Base-by-base conservation (phyloP, 2,797 vertebrate species). In the Anguilla anguilla region DNA sequence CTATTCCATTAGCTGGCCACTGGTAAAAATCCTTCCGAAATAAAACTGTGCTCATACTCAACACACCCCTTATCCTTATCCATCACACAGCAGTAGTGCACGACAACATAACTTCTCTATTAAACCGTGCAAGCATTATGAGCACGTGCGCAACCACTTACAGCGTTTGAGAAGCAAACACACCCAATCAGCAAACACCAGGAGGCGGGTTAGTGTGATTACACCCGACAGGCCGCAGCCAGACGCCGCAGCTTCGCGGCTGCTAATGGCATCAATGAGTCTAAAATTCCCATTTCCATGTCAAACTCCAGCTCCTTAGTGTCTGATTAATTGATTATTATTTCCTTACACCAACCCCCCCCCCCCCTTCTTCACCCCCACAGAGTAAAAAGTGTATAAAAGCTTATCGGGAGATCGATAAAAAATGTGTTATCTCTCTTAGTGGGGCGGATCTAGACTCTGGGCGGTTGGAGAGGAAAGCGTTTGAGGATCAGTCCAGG, bases 261-360 rank as follows among this genome's bases (percentile, higher is more conserved):
- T 31, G 15, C 28, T 35, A 35, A 74, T 74, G 69, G 31, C 2
- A 35, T 13, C 39, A 43, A 43, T 74, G 9, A 5, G 5, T 31
- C 69, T 74, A 74, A 13, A 31, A 74, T 35, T 31, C 6, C 69
- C 69, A 74, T 74, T 74, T 11, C 28, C 69, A 13, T 74, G 69
- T 74, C 28, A 55, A 59, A 82, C 31, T 11, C 7, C n/a, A n/a
- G 6, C 49, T 67, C 22, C 19, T 72, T 19, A 74, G 69, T 17
- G 69, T 35, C n/a, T 31, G 69, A 35, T 74, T 74, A 74, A 74
- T 74, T 74, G 69, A 74, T 74, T 35, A 67, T 67, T 67, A 67
- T 67, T 67, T 67, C 64, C n/a, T n/a, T 6, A 67, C 7, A 6
- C 64, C 22, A 1, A 61, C 61, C 1, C 10, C 82, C 46, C 3